Evolutionary conservation across 2,113 vertebrate species (phyloP).

Genomic region (Oncorhynchus nerka): DNA sequence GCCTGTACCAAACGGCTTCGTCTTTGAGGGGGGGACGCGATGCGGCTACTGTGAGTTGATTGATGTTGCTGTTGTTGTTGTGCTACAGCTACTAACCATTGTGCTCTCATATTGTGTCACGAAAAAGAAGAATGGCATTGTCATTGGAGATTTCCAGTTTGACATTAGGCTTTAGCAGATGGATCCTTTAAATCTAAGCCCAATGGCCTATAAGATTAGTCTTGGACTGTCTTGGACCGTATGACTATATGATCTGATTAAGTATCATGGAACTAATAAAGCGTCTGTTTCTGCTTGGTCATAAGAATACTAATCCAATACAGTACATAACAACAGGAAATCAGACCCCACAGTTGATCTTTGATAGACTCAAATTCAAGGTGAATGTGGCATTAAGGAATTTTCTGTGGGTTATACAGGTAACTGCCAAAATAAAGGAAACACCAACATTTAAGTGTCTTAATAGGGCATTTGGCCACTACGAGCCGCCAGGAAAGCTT

Average conservation of each 20-base stretch:
- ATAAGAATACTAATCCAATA: too few species aligned
- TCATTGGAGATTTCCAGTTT: neutral
- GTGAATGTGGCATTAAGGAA: too few species aligned
- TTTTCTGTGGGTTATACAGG: too few species aligned
- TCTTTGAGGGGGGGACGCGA: constrained; percentile 96
- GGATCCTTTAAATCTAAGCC: neutral
- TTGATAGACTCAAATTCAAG: too few species aligned
- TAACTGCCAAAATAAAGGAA: too few species aligned
- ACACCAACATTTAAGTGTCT: too few species aligned
- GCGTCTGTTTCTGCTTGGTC: neutral
- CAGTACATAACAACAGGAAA: too few species aligned
- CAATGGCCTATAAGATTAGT: neutral
- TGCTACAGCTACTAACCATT: too few species aligned
- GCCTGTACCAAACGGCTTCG: constrained; percentile 89
- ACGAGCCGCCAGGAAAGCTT: too few species aligned
- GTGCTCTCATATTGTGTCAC: neutral
- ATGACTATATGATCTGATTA: neutral
- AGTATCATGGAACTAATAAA: neutral
- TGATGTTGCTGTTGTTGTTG: too few species aligned
- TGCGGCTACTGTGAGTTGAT: constrained; percentile 89
- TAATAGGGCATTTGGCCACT: too few species aligned
- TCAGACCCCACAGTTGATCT: too few species aligned
- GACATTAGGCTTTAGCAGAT: constrained; percentile 10
- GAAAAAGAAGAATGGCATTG: neutral
- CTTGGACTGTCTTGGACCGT: neutral